phyloP scores from a whole-genome alignment of 2,888 invertebrate genomes.

The Lithophane leautieri region DNA sequence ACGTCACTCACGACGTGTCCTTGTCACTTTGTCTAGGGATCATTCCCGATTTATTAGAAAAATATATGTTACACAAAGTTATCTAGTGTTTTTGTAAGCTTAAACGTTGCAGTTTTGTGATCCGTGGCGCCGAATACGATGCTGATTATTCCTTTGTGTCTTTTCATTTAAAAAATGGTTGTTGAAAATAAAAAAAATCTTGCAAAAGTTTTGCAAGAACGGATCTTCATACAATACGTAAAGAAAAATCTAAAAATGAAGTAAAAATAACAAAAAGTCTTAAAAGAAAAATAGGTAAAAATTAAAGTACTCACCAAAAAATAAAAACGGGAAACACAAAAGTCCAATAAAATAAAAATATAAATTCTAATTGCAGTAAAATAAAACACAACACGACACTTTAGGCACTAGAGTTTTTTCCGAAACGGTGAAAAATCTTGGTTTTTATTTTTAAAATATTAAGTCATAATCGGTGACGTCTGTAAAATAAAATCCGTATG shows the following conservation, averaged over 20 bases:
- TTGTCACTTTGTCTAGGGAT: constrained; percentile 82
- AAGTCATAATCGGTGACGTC: constrained; percentile 80
- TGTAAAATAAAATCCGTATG: constrained; percentile 77
- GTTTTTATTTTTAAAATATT: constrained; percentile 76
- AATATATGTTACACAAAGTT: constrained; percentile 66
- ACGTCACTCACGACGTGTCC: constrained; percentile 90
- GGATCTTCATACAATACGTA: background rate
- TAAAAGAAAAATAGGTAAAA: constrained; percentile 57
- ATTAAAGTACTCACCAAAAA: constrained; percentile 83
- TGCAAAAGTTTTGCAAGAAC: background rate
- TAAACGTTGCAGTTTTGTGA: constrained; percentile 27
- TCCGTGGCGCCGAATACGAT: constrained; percentile 29
- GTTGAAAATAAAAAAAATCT: constrained; percentile 20
- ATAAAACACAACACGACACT: constrained; percentile 88
- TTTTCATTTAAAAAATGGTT: constrained; percentile 31
- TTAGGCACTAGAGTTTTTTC: constrained; percentile 84
- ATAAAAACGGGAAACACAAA: constrained; percentile 83
- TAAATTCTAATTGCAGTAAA: constrained; percentile 76
- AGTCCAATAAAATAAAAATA: constrained; percentile 79
- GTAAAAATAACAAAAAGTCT: constrained; percentile 46
- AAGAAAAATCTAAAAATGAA: constrained; percentile 32
- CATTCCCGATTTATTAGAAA: constrained; percentile 70
- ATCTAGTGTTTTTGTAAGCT: constrained; percentile 60
- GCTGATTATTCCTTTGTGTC: constrained; percentile 60
- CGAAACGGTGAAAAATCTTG: constrained; percentile 79